Evolutionary conservation across 2,888 invertebrate genomes (phyloP).

Genomic region (Napeogenes sylphis): DNA sequence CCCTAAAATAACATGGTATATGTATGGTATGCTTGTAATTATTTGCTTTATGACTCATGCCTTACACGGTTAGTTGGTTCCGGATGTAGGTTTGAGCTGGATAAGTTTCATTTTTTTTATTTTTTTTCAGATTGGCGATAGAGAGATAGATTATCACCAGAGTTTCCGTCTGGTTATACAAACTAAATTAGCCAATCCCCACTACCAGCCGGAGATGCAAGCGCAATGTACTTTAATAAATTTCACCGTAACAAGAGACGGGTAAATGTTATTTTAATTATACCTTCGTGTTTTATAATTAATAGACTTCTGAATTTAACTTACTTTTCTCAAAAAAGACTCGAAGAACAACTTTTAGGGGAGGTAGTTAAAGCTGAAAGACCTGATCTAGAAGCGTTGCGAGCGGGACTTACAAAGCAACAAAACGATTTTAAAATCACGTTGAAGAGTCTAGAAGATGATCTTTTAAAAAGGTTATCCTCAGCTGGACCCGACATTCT

Average conservation of each 20-base stretch:
- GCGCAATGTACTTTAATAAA: constrained; percentile 97
- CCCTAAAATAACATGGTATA: no score
- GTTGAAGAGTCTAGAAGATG: constrained; percentile 93
- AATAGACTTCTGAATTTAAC: background rate
- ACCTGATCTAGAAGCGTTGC: constrained; percentile 91
- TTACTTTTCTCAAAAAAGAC: constrained; percentile 38
- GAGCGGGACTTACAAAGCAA: constrained; percentile 90
- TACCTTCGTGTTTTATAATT: constrained; percentile 6
- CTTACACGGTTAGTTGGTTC: background rate
- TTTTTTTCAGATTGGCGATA: constrained; percentile 91
- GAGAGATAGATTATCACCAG: constrained; percentile 92
- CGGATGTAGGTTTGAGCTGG: background rate
- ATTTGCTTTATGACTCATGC: no score
- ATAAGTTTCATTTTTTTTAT: background rate
- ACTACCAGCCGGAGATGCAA: constrained; percentile 98
- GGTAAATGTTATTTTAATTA: constrained; percentile 52
- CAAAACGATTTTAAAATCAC: constrained; percentile 97
- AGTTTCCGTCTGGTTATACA: constrained; percentile 91
- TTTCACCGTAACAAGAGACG: constrained; percentile 95
- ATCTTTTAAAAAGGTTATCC: constrained; percentile 89
- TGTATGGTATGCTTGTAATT: no score
- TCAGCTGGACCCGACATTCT: constrained; percentile 95
- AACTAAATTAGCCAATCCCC: constrained; percentile 96
- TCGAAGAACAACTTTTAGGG: constrained; percentile 95
- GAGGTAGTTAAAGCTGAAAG: constrained; percentile 96